Evolutionary conservation across 2,888 invertebrate genomes (phyloP), one percentile per base, ranked within the genome.

Genomic region (Drosophila anomalata): DNA sequence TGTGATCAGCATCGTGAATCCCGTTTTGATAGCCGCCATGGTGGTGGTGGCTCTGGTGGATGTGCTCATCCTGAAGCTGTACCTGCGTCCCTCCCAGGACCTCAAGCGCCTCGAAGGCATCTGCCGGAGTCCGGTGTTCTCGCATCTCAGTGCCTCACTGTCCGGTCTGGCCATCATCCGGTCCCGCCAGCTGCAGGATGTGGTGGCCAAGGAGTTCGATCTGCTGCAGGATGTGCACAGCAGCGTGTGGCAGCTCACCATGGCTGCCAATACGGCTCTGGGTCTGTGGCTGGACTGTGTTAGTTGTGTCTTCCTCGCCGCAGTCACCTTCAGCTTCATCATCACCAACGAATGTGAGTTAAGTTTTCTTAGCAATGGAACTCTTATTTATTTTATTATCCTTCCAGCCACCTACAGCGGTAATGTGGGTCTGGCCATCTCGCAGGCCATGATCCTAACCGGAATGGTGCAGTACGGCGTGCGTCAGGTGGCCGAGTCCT

Each of bases 131-230:
- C 98, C 98, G 0, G 96, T 98, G 0, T 98, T 97, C 90, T 96
- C 97, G 0, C 97, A 98, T 90, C 94, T 98, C 76, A 95, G 96
- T n/a, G 95, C 97, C 0, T 95, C 97, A 0, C 92, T 98, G 7
- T 94, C 95, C 69, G 98, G 98, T 1, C 93, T 98, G 31, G 94
- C 96, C 39, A 97, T 97, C 0, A 97, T 99, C 70, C 93, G 98
- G 65, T 95, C 97, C 0, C 94, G 95, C 1, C 93, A 94, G 22
- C 95, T 96, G 1, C 94, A 96, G 89, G 93, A 94, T 73, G 93
- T 95, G 81, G 94, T 98, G 54, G 94, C 94, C 48, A 93, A 94
- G 79, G 96, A 96, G 84, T 96, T 97, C 79, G 96, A 96, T 87
- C 90, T 90, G 24, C 93, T 95, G 75, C 96, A 96, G 92, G 95